phyloP scores from a whole-genome alignment of 2,113 vertebrate species.

The Caretta caretta region DNA sequence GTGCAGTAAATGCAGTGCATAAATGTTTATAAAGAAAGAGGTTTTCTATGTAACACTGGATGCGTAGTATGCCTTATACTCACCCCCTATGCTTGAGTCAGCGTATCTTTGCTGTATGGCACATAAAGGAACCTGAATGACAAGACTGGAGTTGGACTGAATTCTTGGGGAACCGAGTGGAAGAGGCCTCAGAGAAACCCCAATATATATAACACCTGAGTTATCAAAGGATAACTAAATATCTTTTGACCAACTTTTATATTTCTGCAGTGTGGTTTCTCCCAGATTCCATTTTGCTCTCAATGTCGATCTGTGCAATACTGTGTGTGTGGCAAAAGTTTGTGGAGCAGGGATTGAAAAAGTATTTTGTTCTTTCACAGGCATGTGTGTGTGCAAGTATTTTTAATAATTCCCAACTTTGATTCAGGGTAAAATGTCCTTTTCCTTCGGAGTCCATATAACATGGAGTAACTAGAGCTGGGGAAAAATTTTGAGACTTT shows the following conservation, averaged over 20 bases:
- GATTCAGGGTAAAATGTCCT: background rate
- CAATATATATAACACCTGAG: background rate
- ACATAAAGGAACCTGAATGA: background rate
- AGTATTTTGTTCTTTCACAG: background rate
- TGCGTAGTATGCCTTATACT: background rate
- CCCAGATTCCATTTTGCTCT: background rate
- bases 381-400: background rate
- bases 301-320: background rate
- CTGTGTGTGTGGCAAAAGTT: background rate
- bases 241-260: background rate
- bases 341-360: background rate
- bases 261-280: accelerated
- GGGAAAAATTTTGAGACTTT: background rate
- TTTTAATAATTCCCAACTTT: background rate
- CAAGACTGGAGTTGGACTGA: background rate
- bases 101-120: too few species aligned
- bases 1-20: background rate
- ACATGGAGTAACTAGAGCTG: accelerated
- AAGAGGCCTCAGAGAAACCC: background rate
- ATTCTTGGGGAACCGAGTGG: background rate
- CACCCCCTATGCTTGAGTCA: background rate
- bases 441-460: background rate
- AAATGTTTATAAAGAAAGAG: background rate
- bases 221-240: background rate
- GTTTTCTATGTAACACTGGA: background rate